Conservation (phyloP, 2,888 invertebrate genomes). For the Acrocyrtus sp. region DNA sequence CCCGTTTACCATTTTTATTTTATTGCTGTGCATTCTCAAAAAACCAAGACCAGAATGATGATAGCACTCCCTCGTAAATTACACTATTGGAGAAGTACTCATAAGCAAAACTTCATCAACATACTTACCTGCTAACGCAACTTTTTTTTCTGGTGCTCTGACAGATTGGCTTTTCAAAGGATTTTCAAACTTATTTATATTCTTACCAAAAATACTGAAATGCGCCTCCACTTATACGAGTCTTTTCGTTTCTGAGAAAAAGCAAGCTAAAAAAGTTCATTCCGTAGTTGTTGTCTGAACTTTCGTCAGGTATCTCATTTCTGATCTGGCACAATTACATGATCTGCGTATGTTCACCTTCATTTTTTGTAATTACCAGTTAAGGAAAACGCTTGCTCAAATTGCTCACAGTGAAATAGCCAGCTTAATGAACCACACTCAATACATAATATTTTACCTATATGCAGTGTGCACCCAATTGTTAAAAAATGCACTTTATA, state of each 20-base stretch:
- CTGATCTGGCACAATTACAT: neutral
- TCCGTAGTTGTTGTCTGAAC: neutral
- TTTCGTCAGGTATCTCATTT: neutral
- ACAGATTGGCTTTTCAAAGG: conserved; percentile 35
- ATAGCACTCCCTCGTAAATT: conserved; percentile 40
- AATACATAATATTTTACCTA: too few relatives aligned
- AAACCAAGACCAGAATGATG: conserved; percentile 27
- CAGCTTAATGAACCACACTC: too few relatives aligned
- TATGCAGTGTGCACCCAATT: too few relatives aligned
- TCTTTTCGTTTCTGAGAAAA: neutral
- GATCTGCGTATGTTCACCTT: neutral
- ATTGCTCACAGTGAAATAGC: too few relatives aligned
- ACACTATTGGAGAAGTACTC: conserved; percentile 34
- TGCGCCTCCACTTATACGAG: neutral
- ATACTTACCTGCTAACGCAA: too few relatives aligned
- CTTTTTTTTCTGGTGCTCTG: conserved; percentile 26
- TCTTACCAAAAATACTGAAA: neutral
- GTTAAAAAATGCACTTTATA: too few relatives aligned
- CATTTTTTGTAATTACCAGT: too few relatives aligned
- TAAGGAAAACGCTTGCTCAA: too few relatives aligned
- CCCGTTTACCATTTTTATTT: conserved; percentile 30
- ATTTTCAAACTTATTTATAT: neutral
- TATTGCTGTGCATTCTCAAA: conserved; percentile 15
- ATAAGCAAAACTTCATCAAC: conserved; percentile 31
- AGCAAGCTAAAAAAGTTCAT: neutral